phyloP scores from a whole-genome alignment of 2,888 invertebrate species.

The Nematopogon swammerdamellus region DNA sequence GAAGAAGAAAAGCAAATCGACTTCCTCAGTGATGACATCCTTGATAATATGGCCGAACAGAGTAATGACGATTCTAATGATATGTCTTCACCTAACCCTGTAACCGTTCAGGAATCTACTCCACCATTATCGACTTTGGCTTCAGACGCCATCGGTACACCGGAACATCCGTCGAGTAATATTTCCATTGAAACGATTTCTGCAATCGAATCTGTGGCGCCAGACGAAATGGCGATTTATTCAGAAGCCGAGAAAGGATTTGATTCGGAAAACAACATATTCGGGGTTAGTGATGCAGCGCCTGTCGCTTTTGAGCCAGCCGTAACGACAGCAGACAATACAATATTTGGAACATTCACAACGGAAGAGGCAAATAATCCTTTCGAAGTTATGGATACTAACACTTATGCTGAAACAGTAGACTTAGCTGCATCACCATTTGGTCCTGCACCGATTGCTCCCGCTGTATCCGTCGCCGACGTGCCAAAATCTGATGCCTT shows the following conservation, averaged over 20 bases:
- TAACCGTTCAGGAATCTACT: neutral
- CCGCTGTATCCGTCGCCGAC: too few species aligned
- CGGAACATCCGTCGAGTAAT: neutral
- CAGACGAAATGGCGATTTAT: neutral
- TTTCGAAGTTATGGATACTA: constrained; percentile 20
- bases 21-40: constrained; percentile 56
- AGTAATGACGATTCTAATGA: neutral
- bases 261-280: neutral
- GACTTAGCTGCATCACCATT: constrained; percentile 11
- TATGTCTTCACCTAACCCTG: neutral
- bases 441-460: constrained; percentile 3
- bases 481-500: neutral
- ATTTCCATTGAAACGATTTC: neutral
- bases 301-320: neutral
- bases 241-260: neutral
- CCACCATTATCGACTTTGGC: neutral
- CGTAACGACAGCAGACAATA: neutral
- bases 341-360: constrained; percentile 5
- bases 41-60: constrained; percentile 22
- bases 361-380: constrained; percentile 32
- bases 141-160: neutral
- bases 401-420: neutral
- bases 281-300: neutral
- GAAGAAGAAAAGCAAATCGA: constrained; percentile 46
- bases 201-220: neutral